Conservation (phyloP, 2,888 invertebrate species). For the Odontocerum albicorne region DNA sequence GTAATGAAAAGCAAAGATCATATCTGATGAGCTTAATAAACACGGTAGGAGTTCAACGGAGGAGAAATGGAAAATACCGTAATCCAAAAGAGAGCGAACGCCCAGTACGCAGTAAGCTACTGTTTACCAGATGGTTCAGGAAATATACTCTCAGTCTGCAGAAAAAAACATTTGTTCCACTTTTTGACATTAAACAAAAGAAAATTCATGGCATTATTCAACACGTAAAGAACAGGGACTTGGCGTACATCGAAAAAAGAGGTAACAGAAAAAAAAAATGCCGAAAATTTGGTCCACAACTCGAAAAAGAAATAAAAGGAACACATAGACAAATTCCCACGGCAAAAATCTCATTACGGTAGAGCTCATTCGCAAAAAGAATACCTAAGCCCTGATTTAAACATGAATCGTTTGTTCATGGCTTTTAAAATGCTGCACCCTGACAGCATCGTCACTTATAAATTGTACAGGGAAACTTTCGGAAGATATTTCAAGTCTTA, state of each 20-base stretch:
- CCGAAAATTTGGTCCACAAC: slow-evolving; percentile 9
- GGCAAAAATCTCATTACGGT: slow-evolving; percentile 23
- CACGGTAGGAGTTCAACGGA: slow-evolving; percentile 1
- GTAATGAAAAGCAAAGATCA: slow-evolving; percentile 11
- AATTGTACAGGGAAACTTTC: slow-evolving; percentile 21
- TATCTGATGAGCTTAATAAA: slow-evolving; percentile 12
- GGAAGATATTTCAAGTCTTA: slow-evolving; percentile 18
- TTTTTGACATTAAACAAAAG: slow-evolving; percentile 11
- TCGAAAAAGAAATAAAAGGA: slow-evolving; percentile 2
- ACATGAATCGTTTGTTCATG: slow-evolving; percentile 19
- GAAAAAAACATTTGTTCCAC: slow-evolving; percentile 2
- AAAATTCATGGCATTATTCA: slow-evolving; percentile 9
- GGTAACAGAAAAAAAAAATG: slow-evolving; percentile 7
- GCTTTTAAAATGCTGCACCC: neutral
- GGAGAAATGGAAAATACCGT: slow-evolving; percentile 13
- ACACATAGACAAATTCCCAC: slow-evolving; percentile 19
- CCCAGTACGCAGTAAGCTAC: slow-evolving; percentile 1
- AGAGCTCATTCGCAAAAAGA: slow-evolving; percentile 18
- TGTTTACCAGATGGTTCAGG: neutral
- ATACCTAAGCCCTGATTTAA: slow-evolving; percentile 24
- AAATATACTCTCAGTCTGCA: slow-evolving; percentile 8
- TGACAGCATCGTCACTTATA: slow-evolving; percentile 9
- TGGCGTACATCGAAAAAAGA: slow-evolving; percentile 8
- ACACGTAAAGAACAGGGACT: slow-evolving; percentile 5
- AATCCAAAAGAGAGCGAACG: slow-evolving; percentile 6